Percentiles rank a stretch among this genome's conserved stretches.
Conservation (phyloP, 2,797 vertebrate genomes). For the Oophaga sylvatica region DNA sequence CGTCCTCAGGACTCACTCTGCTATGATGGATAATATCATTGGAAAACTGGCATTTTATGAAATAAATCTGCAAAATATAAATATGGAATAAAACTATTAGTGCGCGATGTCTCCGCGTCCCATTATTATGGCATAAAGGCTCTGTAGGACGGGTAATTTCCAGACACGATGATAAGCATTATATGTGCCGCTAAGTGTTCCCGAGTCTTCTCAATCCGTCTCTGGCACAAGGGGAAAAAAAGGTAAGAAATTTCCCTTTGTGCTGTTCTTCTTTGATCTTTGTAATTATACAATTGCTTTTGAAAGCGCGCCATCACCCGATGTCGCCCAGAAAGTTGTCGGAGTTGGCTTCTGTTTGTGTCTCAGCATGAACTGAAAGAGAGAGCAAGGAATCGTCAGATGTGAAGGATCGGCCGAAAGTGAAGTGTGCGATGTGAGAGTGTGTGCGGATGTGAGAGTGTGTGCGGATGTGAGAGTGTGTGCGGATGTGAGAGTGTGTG, state of each 20-base stretch:
- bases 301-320: slow-evolving; percentile 32
- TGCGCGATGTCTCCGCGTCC: slow-evolving; percentile 4
- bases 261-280: slow-evolving; percentile 14
- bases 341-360: neutral
- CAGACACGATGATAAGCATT: slow-evolving; percentile 42
- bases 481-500: too few relatives aligned
- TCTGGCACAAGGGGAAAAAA: neutral
- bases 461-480: too few relatives aligned
- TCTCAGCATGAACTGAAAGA: neutral
- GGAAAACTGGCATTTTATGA: slow-evolving; percentile 11
- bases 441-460: too few relatives aligned
- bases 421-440: too few relatives aligned
- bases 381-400: neutral
- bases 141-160: slow-evolving; percentile 39
- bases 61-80: slow-evolving; percentile 42
- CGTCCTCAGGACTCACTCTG: slow-evolving; percentile 12
- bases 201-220: slow-evolving; percentile 3
- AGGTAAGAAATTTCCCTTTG: neutral
- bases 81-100: slow-evolving; percentile 45
- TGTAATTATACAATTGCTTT: slow-evolving; percentile 34
- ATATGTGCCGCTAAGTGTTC: neutral
- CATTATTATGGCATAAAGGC: slow-evolving; percentile 41
- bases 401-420: neutral
- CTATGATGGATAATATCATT: slow-evolving; percentile 48
- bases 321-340: neutral